Conservation (phyloP, 2,888 invertebrate genomes). For the Dione juno region DNA sequence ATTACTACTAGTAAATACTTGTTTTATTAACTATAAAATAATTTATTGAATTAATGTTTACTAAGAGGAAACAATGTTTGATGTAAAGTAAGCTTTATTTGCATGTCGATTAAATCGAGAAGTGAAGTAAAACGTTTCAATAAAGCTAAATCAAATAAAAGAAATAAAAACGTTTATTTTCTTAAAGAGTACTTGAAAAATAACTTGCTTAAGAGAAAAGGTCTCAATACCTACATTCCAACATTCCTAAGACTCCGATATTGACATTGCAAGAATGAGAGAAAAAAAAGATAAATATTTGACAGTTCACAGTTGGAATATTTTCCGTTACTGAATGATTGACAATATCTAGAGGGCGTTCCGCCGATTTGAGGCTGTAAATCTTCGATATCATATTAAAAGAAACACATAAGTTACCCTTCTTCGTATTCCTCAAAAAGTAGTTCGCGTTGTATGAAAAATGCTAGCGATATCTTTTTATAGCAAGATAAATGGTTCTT, state of each 20-base stretch:
- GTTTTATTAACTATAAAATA: background rate
- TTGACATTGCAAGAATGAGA: slow-evolving; percentile 65
- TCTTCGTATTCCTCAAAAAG: slow-evolving; percentile 30
- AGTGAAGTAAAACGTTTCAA: slow-evolving; percentile 26
- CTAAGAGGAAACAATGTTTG: background rate
- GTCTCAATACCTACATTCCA: slow-evolving; percentile 65
- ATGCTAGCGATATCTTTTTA: slow-evolving; percentile 26
- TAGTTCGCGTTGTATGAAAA: slow-evolving; percentile 36
- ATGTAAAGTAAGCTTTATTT: slow-evolving; percentile 2
- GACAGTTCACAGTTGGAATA: slow-evolving; percentile 65
- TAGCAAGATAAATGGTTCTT: slow-evolving; percentile 15
- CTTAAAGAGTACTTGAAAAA: slow-evolving; percentile 61
- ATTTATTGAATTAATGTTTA: background rate
- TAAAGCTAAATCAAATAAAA: slow-evolving; percentile 34
- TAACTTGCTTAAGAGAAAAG: slow-evolving; percentile 59
- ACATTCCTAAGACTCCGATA: slow-evolving; percentile 60
- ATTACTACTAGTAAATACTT: background rate
- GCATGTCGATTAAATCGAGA: slow-evolving; percentile 62
- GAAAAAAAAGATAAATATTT: slow-evolving; percentile 61
- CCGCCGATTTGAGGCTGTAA: slow-evolving; percentile 53
- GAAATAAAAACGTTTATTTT: slow-evolving; percentile 56
- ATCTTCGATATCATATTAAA: slow-evolving; percentile 44
- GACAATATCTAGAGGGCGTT: slow-evolving; percentile 55
- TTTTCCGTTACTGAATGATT: slow-evolving; percentile 62
- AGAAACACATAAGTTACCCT: slow-evolving; percentile 41